These are phyloP conservation scores for Tetranychus piercei DNA, from an alignment of 2,888 invertebrate species.

Conservation along the genomic window DNA sequence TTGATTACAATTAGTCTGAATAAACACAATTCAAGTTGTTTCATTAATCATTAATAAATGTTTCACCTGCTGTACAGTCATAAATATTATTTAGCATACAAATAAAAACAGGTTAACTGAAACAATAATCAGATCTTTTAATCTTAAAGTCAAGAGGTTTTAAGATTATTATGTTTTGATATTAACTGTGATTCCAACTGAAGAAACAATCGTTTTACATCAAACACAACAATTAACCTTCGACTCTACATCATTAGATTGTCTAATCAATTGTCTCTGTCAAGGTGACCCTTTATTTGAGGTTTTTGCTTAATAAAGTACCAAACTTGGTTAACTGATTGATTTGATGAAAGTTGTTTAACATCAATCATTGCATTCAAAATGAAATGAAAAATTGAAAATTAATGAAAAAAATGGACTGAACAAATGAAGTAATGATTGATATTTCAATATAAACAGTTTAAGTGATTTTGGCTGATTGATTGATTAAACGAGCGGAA, in stretches of 20 bases:
- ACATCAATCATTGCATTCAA: background rate
- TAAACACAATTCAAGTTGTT: no score
- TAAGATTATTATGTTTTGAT: background rate
- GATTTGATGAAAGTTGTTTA: background rate
- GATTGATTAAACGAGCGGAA: background rate
- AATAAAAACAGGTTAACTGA: background rate
- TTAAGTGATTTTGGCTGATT: background rate
- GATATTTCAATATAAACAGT: background rate
- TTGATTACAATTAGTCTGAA: no score
- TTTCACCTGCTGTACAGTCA: background rate
- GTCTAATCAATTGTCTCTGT: slow-evolving; percentile 4
- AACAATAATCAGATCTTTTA: background rate
- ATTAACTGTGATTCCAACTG: background rate
- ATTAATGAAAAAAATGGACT: background rate
- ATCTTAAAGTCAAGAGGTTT: background rate
- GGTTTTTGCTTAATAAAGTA: background rate
- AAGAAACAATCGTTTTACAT: background rate
- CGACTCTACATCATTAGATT: background rate
- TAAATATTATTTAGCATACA: background rate
- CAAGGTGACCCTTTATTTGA: background rate
- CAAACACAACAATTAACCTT: background rate
- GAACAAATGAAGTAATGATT: background rate
- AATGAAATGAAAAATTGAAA: background rate
- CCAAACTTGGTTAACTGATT: background rate
- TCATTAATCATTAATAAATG: background rate